Evolutionary conservation across 1,140 invertebrate species (phyloP).

Genomic region (Pseudomyrmex pallidus): DNA sequence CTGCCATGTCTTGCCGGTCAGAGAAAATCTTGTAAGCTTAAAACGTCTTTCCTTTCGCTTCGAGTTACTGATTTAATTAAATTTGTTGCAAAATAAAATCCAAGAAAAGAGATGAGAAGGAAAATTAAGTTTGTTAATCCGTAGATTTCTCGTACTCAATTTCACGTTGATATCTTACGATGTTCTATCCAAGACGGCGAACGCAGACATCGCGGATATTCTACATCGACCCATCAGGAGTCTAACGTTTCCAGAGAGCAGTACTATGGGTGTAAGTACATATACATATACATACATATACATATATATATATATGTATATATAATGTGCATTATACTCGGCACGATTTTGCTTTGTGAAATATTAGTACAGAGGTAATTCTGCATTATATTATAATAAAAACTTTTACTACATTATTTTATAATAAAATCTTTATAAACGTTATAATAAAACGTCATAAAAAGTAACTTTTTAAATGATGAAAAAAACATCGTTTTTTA

Average conservation of each 20-base stretch:
- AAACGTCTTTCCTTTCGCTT: slow-evolving; percentile 1
- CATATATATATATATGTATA: no score
- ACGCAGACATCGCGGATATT: slow-evolving; percentile 81
- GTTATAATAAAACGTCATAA: no score
- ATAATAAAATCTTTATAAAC: no score
- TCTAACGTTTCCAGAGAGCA: slow-evolving; percentile 79
- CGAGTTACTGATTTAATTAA: neutral
- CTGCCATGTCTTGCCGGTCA: slow-evolving; percentile 11
- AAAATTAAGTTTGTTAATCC: slow-evolving; percentile 21
- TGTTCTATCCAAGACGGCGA: slow-evolving; percentile 50
- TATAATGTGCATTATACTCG: no score
- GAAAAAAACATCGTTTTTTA: no score
- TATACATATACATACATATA: neutral
- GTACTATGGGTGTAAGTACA: slow-evolving; percentile 80
- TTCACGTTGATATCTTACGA: slow-evolving; percentile 16
- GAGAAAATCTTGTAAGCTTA: slow-evolving; percentile 23
- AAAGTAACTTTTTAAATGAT: no score
- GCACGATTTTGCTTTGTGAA: no score
- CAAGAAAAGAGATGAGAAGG: no score
- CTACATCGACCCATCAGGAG: slow-evolving; percentile 82
- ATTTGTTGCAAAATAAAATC: no score
- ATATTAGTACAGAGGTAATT: no score
- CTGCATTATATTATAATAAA: no score
- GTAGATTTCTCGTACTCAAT: slow-evolving; percentile 47
- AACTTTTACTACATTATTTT: no score